Evolutionary conservation across 2,113 vertebrate genomes (phyloP).

Genomic region (Thalassarche chlororhynchos): DNA sequence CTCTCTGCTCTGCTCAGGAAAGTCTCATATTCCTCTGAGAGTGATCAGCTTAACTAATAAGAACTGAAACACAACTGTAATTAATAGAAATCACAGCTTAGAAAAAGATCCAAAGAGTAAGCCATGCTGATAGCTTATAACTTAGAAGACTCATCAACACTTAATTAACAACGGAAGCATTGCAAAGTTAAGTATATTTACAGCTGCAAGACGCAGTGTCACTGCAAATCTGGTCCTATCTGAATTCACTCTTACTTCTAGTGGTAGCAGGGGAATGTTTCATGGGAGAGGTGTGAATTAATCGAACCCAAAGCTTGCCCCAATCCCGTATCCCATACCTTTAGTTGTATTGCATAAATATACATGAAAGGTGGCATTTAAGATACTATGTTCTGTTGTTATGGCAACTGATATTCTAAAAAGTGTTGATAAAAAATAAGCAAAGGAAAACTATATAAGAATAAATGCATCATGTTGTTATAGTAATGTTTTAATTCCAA

Average conservation of each 20-base stretch:
- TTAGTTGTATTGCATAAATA: neutral
- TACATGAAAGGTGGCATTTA: neutral
- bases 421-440: neutral
- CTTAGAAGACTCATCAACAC: neutral
- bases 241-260: neutral
- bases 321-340: neutral
- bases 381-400: conserved; percentile 29
- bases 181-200: neutral
- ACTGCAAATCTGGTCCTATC: neutral
- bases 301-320: neutral
- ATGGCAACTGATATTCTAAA: conserved; percentile 44
- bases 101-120: conserved; percentile 6
- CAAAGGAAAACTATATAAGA: neutral
- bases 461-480: neutral
- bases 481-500: conserved; percentile 21
- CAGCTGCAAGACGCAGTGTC: neutral
- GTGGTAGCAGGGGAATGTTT: neutral
- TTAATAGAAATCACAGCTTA: conserved; percentile 25
- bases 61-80: conserved; percentile 5
- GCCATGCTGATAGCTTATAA: neutral
- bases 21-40: neutral
- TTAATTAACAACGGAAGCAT: neutral
- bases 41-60: neutral
- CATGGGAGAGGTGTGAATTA: neutral
- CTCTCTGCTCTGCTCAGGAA: neutral